Percentiles rank a stretch among this genome's conserved stretches.
These are phyloP conservation scores for Aphelinus atriplicis DNA, from an alignment of 1,140 invertebrate genomes.

Conservation along the genomic window DNA sequence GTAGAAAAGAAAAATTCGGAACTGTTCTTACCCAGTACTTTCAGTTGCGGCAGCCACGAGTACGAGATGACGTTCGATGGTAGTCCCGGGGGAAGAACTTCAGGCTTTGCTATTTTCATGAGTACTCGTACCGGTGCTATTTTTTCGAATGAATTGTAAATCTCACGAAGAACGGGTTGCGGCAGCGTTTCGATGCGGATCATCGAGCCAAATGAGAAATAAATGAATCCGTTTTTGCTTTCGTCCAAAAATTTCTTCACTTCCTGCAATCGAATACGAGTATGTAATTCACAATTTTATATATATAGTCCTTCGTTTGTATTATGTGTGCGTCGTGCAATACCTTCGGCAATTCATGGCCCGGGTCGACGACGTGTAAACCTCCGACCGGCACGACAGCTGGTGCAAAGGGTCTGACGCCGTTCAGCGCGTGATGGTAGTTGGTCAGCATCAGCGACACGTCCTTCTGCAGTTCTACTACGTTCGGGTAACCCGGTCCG, in stretches of 20 bases:
- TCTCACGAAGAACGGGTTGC: constrained; percentile 43
- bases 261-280: constrained; percentile 61
- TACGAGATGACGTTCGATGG: constrained; percentile 71
- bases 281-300: background rate
- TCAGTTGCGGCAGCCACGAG: constrained; percentile 74
- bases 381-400: constrained; percentile 71
- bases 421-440: constrained; percentile 66
- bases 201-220: constrained; percentile 78
- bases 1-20: constrained; percentile 37
- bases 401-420: constrained; percentile 62
- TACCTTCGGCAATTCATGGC: constrained; percentile 45
- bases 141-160: constrained; percentile 51
- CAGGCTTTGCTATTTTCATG: constrained; percentile 51
- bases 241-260: constrained; percentile 74
- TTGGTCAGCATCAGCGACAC: constrained; percentile 67
- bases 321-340: background rate
- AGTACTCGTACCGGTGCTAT: constrained; percentile 51
- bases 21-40: constrained; percentile 52
- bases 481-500: constrained; percentile 50
- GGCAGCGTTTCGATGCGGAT: constrained; percentile 71
- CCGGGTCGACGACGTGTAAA: constrained; percentile 61
- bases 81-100: constrained; percentile 56
- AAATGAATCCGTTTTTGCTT: constrained; percentile 74
- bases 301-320: background rate
- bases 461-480: constrained; percentile 62